Conservation (phyloP, 2,113 vertebrate species). For the Meriones unguiculatus region DNA sequence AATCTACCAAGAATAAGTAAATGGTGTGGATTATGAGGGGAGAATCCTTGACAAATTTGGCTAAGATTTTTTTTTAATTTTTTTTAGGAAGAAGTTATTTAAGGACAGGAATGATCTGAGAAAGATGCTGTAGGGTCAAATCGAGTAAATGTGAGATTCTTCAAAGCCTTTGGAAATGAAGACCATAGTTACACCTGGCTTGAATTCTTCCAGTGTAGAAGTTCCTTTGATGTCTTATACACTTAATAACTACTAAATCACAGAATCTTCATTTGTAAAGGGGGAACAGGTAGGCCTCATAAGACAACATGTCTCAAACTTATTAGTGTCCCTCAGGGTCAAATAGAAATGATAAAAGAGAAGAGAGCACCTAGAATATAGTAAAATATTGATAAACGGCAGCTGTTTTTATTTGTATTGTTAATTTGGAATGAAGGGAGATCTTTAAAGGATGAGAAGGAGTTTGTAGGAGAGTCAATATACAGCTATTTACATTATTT, state of each 20-base stretch:
- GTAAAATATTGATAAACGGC: neutral
- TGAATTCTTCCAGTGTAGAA: neutral
- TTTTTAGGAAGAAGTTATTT: neutral
- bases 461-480: neutral
- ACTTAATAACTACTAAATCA: neutral
- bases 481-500: neutral
- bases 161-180: neutral
- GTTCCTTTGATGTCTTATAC: neutral
- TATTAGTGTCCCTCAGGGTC: neutral
- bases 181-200: neutral
- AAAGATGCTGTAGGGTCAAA: neutral
- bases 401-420: neutral
- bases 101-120: conserved; percentile 11
- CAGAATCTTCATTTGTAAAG: neutral
- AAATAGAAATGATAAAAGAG: neutral
- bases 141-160: conserved; percentile 1
- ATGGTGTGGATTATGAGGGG: neutral
- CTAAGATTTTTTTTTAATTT: neutral
- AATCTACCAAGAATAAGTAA: neutral
- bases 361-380: neutral
- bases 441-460: neutral
- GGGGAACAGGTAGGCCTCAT: neutral
- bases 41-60: conserved; percentile 24
- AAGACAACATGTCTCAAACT: no score
- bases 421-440: conserved; percentile 16